A percentile compares a stretch with the other conserved stretches of the same genome.
Conservation (phyloP, 1,140 invertebrate genomes). For the Anoplolepis gracilipes region DNA sequence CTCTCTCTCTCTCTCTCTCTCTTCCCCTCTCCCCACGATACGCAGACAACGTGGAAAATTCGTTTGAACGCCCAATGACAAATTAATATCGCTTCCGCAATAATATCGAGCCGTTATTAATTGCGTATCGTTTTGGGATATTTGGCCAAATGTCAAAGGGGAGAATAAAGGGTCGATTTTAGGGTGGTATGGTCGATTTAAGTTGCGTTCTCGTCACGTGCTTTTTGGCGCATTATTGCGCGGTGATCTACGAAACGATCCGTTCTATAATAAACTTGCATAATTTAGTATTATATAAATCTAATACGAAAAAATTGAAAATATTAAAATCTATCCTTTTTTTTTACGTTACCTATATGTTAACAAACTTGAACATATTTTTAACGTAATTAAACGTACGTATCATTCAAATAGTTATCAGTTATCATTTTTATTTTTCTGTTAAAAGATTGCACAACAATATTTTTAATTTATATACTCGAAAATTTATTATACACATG, state of each 20-base stretch:
- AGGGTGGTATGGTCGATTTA: slow-evolving; percentile 57
- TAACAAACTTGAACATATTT: neutral
- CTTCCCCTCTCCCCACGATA: neutral
- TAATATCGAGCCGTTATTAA: slow-evolving; percentile 63
- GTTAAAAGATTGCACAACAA: neutral
- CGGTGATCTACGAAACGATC: slow-evolving; percentile 34
- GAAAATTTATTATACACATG: neutral
- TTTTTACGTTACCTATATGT: neutral
- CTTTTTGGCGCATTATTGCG: slow-evolving; percentile 46
- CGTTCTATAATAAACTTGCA: neutral
- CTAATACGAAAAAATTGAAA: neutral
- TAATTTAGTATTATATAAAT: slow-evolving; percentile 13
- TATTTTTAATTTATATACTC: slow-evolving; percentile 10
- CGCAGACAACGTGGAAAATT: slow-evolving; percentile 64
- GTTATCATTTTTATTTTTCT: neutral
- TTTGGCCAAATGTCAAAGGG: slow-evolving; percentile 52
- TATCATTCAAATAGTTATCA: neutral
- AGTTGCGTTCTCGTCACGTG: slow-evolving; percentile 37
- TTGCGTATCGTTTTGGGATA: slow-evolving; percentile 39
- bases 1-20: too few relatives aligned
- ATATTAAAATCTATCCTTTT: neutral
- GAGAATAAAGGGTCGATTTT: slow-evolving; percentile 46
- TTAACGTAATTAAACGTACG: neutral
- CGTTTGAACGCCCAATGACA: slow-evolving; percentile 58
- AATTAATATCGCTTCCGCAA: slow-evolving; percentile 73